Evolutionary conservation across 2,797 vertebrate species (phyloP), one percentile per base, ranked within the genome.

Genomic region (Sciurus vulgaris): DNA sequence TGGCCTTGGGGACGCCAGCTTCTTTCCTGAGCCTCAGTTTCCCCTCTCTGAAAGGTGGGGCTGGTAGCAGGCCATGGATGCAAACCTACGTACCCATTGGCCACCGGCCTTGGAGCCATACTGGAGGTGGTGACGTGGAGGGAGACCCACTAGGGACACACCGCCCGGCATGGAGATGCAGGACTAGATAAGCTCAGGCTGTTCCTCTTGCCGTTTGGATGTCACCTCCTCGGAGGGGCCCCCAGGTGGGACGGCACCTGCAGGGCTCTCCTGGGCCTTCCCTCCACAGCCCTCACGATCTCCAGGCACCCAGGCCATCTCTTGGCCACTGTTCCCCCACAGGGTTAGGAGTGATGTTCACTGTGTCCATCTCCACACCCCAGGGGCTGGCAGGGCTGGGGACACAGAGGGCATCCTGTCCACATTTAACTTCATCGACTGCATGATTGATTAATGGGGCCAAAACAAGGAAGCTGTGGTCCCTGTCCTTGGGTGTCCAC

Each of bases 391-490:
- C 22, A 38, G 82, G 73, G 12, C 20, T 30, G 61, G 38, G 0
- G 3, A 73, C 44, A 35, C 10, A 18, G 11, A 1, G 22, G n/a
- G 28, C 49, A 2, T 35, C 35, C 74, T 17, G 51, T 30, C 35
- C 2, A 10, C 13, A 30, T 38, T 69, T 26, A 33, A 26, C 4
- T 41, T 65, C 47, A 28, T 14, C 5, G 10, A 33, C n/a, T 35
- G 22, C 12, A 20, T 2, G 0, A 11, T 0, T n/a, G 22, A 18
- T n/a, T 9, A 0, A 28, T 20, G 28, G 20, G 6, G 28, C 44
- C 20, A 3, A 3, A 35, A 13, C 59, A 38, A 61, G 4, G 22
- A 4, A 35, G 30, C 4, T 9, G 2, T 15, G 15, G 63, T 20
- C 24, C 28, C 61, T 86, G 11, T 30, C 5, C 49, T 54, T 6